Conservation (phyloP, 2,113 vertebrate genomes). For the Gopherus flavomarginatus region DNA sequence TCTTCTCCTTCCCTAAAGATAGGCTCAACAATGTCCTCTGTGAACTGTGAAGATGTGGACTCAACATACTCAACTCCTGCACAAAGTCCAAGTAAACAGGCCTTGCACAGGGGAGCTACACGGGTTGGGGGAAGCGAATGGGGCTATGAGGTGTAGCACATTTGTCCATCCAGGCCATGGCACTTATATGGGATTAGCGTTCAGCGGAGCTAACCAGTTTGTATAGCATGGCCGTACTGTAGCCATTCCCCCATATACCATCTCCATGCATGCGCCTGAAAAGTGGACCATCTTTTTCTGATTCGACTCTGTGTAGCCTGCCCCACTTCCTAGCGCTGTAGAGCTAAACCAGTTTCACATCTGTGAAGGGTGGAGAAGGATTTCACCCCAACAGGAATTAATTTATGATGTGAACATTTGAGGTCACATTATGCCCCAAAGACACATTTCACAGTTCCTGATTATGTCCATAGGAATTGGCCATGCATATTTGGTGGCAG, state of each 20-base stretch:
- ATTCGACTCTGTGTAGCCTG: not conserved
- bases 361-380: not conserved
- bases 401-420: accelerated
- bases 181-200: not conserved
- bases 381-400: not conserved
- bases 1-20: not conserved
- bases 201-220: not conserved
- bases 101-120: not conserved
- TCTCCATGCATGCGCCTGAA: not conserved
- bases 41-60: not conserved
- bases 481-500: conserved; percentile 40
- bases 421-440: not conserved
- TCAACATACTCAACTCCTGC: not conserved
- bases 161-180: not conserved
- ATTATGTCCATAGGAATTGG: not conserved
- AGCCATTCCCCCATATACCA: not conserved
- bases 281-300: not conserved
- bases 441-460: accelerated
- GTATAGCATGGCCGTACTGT: not conserved
- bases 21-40: not conserved
- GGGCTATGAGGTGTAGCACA: too few species aligned
- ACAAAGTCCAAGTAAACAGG: not conserved
- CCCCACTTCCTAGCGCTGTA: not conserved
- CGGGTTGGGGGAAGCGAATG: not conserved
- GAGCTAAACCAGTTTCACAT: not conserved